Evolutionary conservation across 2,797 vertebrate genomes (phyloP), one percentile per base, ranked within the genome.

Genomic region (Phalanger gymnotis): DNA sequence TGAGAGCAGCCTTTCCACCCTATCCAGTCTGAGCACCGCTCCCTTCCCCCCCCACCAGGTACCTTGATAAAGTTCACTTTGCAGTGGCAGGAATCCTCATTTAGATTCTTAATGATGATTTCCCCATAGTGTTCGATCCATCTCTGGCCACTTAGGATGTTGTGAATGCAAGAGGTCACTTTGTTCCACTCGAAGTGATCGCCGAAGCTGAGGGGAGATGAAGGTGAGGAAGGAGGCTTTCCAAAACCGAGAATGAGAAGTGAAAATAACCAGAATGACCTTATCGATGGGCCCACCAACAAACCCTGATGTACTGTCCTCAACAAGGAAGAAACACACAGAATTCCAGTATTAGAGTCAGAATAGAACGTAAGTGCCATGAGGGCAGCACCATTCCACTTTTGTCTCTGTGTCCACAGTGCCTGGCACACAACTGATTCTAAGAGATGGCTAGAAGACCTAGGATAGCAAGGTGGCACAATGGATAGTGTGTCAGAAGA

Each of bases 71-170:
- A 99, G 57, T 99, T 99, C 98, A 99, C 99, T 98, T 99, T 99
- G 99, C 99, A 99, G 96, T 99, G 98, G 98, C 99, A 99, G 89
- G 98, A 98, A 55, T 99, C 99, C 7, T 99, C 99, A 31, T 97
- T 99, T 95, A 99, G 98, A 98, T 99, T 99, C 98, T 98, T 99
- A 98, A 99, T 99, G 96, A 99, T 98, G 95, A 99, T 99, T 98
- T 99, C 99, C n/a, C 99, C 99, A 0, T 99, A 99, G 98, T 99
- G 99, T 98, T 99, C 99, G 6, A 99, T 99, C 99, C 99, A 99
- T 95, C 99, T 99, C 98, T 99, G 99, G 1, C 99, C 99, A 52
- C 99, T 99, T 96, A 99, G 98, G 96, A 99, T 99, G 98, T 99
- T 99, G 98, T 99, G 99, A 97, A 99, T 99, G 97, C 99, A 99